Percentiles rank a stretch among this genome's conserved stretches.
These are phyloP conservation scores for Alsophila aescularia DNA, from an alignment of 2,888 invertebrate genomes.

Conservation along the genomic window DNA sequence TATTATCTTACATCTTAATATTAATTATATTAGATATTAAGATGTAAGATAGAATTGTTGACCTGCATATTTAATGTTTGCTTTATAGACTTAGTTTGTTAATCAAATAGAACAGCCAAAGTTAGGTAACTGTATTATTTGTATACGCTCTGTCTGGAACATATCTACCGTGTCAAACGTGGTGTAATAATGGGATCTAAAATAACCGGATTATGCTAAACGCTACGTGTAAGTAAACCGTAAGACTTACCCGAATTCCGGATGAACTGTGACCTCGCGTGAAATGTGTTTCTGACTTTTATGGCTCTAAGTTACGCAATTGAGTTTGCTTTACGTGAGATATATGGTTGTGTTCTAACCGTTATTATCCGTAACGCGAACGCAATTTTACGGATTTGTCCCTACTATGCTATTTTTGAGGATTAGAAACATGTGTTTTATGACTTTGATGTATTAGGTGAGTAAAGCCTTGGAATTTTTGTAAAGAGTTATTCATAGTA, in stretches of 20 bases:
- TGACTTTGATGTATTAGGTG: too few relatives aligned
- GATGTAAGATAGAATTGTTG: too few relatives aligned
- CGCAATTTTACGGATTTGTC: conserved; percentile 5
- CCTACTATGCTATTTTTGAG: not conserved
- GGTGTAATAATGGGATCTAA: conserved; percentile 16
- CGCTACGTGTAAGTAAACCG: conserved; percentile 22
- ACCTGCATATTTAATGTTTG: too few relatives aligned
- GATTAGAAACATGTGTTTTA: not conserved
- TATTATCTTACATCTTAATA: too few relatives aligned
- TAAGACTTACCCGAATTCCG: conserved; percentile 14
- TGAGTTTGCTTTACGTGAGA: conserved; percentile 4
- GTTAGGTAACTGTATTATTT: not conserved
- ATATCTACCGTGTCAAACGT: conserved; percentile 12
- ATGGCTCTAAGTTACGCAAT: conserved; percentile 9
- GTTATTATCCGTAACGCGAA: conserved; percentile 8
- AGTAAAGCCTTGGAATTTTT: too few relatives aligned
- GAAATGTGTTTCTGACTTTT: conserved; percentile 18
- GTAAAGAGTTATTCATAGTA: too few relatives aligned
- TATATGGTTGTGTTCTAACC: not conserved
- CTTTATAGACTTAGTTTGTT: too few relatives aligned
- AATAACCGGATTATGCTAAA: conserved; percentile 29
- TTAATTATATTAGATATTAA: too few relatives aligned
- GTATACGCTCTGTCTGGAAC: not conserved
- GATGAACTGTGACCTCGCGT: conserved; percentile 9
- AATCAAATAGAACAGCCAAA: not conserved